Conservation (phyloP, 2,888 invertebrate genomes). For the Pristionchus japonicus region DNA sequence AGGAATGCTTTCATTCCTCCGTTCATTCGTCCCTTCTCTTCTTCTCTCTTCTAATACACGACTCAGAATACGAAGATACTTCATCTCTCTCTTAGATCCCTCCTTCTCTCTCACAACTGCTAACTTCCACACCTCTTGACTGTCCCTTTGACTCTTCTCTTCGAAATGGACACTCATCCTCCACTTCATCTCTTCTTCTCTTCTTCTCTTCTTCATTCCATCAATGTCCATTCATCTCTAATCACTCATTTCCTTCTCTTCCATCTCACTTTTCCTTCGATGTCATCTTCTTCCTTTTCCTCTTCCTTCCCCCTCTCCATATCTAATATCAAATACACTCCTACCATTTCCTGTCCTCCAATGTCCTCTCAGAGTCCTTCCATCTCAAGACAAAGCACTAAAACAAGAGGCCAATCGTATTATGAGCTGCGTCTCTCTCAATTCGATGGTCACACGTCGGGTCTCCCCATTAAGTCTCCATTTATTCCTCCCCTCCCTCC, state of each 20-base stretch:
- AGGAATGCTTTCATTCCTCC: slow-evolving; percentile 24
- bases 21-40: slow-evolving; percentile 21
- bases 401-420: not conserved
- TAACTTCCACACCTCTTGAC: not conserved
- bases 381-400: not conserved
- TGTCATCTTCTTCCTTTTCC: slow-evolving; percentile 21
- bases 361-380: not conserved
- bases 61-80: slow-evolving; percentile 7
- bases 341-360: slow-evolving; percentile 7
- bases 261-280: not conserved
- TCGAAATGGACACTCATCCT: not conserved
- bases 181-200: not conserved
- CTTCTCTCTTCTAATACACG: slow-evolving; percentile 28
- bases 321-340: slow-evolving; percentile 12
- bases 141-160: not conserved
- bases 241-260: not conserved
- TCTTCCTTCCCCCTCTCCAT: slow-evolving; percentile 11
- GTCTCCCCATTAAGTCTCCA: slow-evolving; percentile 5
- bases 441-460: not conserved
- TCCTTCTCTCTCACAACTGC: not conserved
- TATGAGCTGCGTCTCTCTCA: slow-evolving; percentile 3
- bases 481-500: not conserved
- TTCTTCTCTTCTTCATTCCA: not conserved
- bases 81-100: slow-evolving; percentile 4
- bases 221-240: slow-evolving; percentile 33